A percentile compares a stretch with the other conserved stretches of the same genome.
Conservation (phyloP, 2,797 vertebrate genomes). For the Enteromius trimaculatus region DNA sequence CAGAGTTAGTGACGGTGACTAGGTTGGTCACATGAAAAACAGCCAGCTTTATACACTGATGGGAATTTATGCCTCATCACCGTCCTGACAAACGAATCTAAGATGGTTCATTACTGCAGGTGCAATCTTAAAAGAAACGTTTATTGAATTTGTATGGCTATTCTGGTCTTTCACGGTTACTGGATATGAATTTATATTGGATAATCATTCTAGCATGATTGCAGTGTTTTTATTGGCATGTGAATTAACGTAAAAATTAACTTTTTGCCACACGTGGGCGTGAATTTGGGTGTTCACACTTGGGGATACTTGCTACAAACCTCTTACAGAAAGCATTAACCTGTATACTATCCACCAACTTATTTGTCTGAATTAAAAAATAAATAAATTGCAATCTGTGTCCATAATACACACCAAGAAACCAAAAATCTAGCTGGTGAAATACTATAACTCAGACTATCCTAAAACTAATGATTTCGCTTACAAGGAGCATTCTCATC, state of each 20-base stretch:
- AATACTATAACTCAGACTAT: background rate
- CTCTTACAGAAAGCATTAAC: background rate
- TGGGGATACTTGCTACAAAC: background rate
- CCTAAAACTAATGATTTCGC: background rate
- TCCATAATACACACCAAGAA: background rate
- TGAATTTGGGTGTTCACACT: background rate
- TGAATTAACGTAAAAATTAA: background rate
- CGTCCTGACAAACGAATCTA: slow-evolving; percentile 13
- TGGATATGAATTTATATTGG: background rate
- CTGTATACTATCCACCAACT: background rate
- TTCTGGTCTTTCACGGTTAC: background rate
- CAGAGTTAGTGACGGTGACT: slow-evolving; percentile 3
- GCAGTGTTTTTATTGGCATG: background rate
- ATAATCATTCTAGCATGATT: background rate
- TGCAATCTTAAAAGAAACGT: background rate
- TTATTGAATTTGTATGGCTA: background rate
- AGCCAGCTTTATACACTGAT: slow-evolving; percentile 13
- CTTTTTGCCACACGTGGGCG: background rate
- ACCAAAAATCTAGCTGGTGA: background rate
- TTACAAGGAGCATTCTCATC: slow-evolving; percentile 2
- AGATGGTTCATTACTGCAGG: background rate
- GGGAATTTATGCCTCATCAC: slow-evolving; percentile 11
- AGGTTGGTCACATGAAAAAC: slow-evolving; percentile 29
- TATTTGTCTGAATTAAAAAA: background rate
- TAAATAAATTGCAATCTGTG: background rate